Evolutionary conservation across 2,113 vertebrate species (phyloP).

Genomic region (Ginglymostoma cirratum): DNA sequence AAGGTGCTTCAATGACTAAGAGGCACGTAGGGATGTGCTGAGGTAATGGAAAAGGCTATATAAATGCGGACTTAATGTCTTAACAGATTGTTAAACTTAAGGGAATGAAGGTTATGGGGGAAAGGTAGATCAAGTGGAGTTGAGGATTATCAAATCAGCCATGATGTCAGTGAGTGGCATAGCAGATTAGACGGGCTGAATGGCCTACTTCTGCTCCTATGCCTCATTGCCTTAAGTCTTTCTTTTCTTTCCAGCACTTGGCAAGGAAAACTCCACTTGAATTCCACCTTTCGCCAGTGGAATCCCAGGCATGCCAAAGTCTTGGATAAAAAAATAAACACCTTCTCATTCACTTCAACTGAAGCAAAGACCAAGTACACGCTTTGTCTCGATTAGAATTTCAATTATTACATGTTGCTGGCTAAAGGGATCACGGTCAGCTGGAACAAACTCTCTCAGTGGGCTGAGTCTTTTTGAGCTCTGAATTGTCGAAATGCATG

Average conservation of each 20-base stretch:
- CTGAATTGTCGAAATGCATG: not conserved
- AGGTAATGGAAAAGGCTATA: not conserved
- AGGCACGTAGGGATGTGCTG: not conserved
- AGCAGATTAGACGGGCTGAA: too few relatives aligned
- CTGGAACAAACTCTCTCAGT: not conserved
- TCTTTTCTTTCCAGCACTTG: not conserved
- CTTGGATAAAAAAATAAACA: slow-evolving; percentile 2
- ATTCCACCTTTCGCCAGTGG: not conserved
- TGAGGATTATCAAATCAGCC: too few relatives aligned
- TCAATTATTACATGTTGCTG: not conserved
- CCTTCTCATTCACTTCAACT: not conserved
- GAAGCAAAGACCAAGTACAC: not conserved
- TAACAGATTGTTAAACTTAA: too few relatives aligned
- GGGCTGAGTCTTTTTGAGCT: not conserved
- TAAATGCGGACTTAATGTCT: not conserved
- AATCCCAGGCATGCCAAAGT: not conserved
- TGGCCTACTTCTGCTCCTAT: too few relatives aligned
- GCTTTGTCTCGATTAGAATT: not conserved
- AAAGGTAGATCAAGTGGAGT: too few relatives aligned
- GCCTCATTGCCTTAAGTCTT: not conserved
- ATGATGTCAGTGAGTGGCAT: too few relatives aligned
- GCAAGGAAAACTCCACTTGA: not conserved
- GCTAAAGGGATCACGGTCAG: not conserved
- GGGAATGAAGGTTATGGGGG: too few relatives aligned
- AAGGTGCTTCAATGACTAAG: not conserved